Evolutionary conservation across 1,140 invertebrate species (phyloP).

Genomic region (Drepana arcuata): DNA sequence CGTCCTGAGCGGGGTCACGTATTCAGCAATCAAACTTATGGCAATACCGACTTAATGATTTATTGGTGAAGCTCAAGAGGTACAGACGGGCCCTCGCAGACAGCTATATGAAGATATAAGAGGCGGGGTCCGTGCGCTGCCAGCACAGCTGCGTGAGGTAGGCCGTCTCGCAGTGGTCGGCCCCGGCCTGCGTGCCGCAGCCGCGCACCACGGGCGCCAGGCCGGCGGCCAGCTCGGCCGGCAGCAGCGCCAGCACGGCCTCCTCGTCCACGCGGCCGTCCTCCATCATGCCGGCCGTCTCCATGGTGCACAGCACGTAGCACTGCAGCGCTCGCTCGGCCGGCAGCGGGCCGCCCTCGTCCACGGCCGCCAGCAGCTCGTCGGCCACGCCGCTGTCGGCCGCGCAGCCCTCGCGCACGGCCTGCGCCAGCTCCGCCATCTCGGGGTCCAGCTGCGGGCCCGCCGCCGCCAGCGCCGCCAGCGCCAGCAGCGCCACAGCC

Average conservation of each 20-base stretch:
- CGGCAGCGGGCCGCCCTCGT: constrained; percentile 36
- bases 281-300: constrained; percentile 53
- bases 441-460: constrained; percentile 34
- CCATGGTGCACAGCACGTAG: constrained; percentile 60
- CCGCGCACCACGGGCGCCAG: constrained; percentile 26
- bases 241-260: constrained; percentile 41
- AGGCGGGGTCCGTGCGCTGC: constrained; percentile 40
- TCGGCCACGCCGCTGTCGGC: constrained; percentile 42
- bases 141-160: constrained; percentile 53
- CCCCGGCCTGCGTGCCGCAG: constrained; percentile 43
- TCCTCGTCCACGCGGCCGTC: constrained; percentile 50
- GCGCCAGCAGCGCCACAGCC: too few relatives aligned
- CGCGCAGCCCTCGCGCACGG: constrained; percentile 45
- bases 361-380: constrained; percentile 31
- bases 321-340: constrained; percentile 46
- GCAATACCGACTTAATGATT: too few relatives aligned
- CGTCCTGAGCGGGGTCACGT: too few relatives aligned
- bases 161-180: constrained; percentile 55
- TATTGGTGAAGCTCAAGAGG: constrained; percentile 3
- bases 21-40: too few relatives aligned
- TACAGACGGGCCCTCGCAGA: neutral
- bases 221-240: constrained; percentile 29
- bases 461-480: constrained; percentile 6
- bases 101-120: constrained; percentile 48
- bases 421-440: constrained; percentile 47